Evolutionary conservation across 23 tunicate species (phyloP).

Genomic region (Styela clava): DNA sequence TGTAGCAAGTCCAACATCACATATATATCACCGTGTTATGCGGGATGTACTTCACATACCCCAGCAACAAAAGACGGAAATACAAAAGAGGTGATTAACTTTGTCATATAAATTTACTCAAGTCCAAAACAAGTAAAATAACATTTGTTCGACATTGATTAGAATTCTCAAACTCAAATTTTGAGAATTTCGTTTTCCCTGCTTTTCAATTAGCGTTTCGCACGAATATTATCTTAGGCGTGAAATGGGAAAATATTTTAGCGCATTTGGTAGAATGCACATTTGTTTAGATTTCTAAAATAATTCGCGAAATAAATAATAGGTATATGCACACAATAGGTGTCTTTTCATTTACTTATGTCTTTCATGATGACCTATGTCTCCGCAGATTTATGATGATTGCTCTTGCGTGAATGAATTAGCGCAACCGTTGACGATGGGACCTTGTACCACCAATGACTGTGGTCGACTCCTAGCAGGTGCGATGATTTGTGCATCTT

Average conservation of each 20-base stretch:
- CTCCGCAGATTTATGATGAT: slow-evolving; percentile 40
- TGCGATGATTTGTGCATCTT: slow-evolving; percentile 43
- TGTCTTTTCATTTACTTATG: too few species aligned
- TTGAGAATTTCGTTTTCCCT: too few species aligned
- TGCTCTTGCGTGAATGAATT: slow-evolving; percentile 68
- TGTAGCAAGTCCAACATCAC: slow-evolving; percentile 51
- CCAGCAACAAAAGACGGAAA: slow-evolving; percentile 18
- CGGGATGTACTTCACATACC: slow-evolving; percentile 46
- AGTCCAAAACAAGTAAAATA: background rate
- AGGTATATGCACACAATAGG: too few species aligned
- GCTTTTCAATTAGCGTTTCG: too few species aligned
- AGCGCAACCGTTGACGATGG: slow-evolving; percentile 21
- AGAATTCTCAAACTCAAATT: too few species aligned
- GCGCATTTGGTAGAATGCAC: too few species aligned
- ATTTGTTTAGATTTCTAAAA: too few species aligned
- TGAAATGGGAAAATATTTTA: too few species aligned
- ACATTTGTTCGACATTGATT: too few species aligned
- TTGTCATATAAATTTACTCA: background rate
- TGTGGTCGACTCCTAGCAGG: slow-evolving; percentile 60
- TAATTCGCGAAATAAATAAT: too few species aligned
- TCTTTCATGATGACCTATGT: too few species aligned
- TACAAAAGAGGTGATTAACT: slow-evolving; percentile 20
- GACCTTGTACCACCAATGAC: slow-evolving; percentile 49
- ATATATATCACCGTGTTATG: slow-evolving; percentile 81
- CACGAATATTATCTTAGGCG: too few species aligned